These are phyloP conservation scores for Cariama cristata DNA, from an alignment of 2,113 vertebrate genomes.

Conservation along the genomic window DNA sequence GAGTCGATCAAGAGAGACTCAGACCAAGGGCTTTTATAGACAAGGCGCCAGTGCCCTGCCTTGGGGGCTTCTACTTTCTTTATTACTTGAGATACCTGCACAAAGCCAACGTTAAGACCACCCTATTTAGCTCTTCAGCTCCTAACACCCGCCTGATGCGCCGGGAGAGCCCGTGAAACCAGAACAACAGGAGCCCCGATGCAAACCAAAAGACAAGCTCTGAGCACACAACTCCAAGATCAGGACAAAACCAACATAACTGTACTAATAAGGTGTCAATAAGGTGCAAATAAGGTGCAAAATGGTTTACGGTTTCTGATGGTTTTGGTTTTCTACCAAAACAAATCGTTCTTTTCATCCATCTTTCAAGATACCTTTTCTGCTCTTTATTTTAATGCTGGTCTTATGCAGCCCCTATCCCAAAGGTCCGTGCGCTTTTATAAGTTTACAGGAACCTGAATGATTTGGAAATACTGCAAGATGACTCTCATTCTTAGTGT, in stretches of 20 bases:
- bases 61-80: not conserved
- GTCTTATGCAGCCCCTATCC: accelerated
- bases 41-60: accelerated
- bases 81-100: not conserved
- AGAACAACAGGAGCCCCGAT: accelerated
- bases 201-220: not conserved
- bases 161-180: not conserved
- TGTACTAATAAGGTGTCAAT: accelerated
- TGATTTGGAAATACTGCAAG: not conserved
- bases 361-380: not conserved
- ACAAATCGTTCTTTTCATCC: not conserved
- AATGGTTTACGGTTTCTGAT: accelerated
- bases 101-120: accelerated
- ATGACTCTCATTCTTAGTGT: not conserved
- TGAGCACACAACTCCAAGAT: accelerated
- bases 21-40: not conserved
- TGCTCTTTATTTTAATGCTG: not conserved
- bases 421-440: not conserved
- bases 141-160: accelerated
- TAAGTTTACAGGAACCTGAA: not conserved
- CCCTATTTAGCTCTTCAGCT: accelerated
- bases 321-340: not conserved
- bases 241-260: not conserved
- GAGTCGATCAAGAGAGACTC: not conserved
- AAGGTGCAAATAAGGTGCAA: not conserved